phyloP scores from a whole-genome alignment of 1,140 invertebrate genomes.

The Drosophila lini region DNA sequence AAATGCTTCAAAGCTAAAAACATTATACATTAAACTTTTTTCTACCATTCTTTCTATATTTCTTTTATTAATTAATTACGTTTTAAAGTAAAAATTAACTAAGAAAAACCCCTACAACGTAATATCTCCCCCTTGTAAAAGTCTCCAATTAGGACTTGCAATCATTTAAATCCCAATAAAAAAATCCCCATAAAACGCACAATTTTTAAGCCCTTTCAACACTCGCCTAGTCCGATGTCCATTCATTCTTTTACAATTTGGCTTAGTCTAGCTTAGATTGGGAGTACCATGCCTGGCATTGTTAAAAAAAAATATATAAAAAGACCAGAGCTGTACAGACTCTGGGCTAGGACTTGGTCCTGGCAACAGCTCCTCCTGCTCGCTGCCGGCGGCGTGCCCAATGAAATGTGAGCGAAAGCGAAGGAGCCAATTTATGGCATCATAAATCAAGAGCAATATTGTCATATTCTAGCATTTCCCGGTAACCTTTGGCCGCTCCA shows the following conservation, averaged over 20 bases:
- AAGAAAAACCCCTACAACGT: not conserved
- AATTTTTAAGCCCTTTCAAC: not conserved
- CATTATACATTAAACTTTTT: no score
- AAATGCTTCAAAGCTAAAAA: no score
- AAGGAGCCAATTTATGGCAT: slow-evolving; percentile 69
- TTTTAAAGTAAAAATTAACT: not conserved
- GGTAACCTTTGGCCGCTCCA: slow-evolving; percentile 32
- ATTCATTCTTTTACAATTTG: not conserved
- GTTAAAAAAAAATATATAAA: slow-evolving; percentile 5
- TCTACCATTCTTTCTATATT: no score
- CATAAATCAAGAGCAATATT: slow-evolving; percentile 76
- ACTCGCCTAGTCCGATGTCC: not conserved
- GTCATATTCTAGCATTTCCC: slow-evolving; percentile 63
- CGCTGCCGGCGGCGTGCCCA: slow-evolving; percentile 4
- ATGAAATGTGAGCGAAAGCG: slow-evolving; percentile 54
- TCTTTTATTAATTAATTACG: no score
- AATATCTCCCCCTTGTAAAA: not conserved
- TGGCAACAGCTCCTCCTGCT: not conserved
- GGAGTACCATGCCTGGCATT: not conserved
- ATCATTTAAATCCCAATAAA: not conserved
- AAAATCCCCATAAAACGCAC: not conserved
- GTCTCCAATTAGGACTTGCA: not conserved
- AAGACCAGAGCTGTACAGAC: slow-evolving; percentile 1
- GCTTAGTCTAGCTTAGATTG: slow-evolving; percentile 6
- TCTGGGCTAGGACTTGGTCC: not conserved